Evolutionary conservation across 2,888 invertebrate genomes (phyloP), one percentile per base, ranked within the genome.

Genomic region (Alviniconcha strummeri): DNA sequence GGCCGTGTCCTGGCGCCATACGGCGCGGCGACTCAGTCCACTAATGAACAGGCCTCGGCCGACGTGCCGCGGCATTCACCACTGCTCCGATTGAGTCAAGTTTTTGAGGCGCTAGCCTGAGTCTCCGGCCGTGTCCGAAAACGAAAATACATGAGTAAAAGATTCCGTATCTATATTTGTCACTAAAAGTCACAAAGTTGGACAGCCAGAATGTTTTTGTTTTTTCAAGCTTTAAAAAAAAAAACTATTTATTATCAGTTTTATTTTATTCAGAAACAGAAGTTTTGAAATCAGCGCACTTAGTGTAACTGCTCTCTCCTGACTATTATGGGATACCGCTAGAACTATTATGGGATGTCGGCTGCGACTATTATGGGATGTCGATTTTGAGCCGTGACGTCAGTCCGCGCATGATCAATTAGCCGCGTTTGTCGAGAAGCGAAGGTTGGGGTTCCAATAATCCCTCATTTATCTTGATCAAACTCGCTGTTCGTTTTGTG

Each of bases 371-470:
- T 82, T 82, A 82, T 82, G 82, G 82, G 82, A 82, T 82, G 77
- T 56, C 76, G 71, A 64, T 55, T 67, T 79, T 69, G 69, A 60
- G 69, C 56, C 19, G 76, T 82, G 82, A 82, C 82, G 82, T 82
- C 82, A 82, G 72, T 69, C 64, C 75, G 82, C 82, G 82, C 82
- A 82, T 82, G 82, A 82, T 82, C 76, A 82, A 76, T 76, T 82
- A 75, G 67, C 57, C 80, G 9, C 55, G 52, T 81, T 19, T 36
- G 19, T 72, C 8, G 77, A 17, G 8, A 57, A n/a, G 52, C 17
- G 81, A 60, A 74, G 74, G 81, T 71, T 71, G 72, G 69, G 79
- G 79, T 64, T 67, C 7, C 11, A 54, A 8, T 52, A 54, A 74
- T n/a, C 36, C n/a, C 74, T 7, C 74, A 52, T 36, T 74, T 19